Conservation (phyloP, 2,888 invertebrate genomes). For the Chrysodeixis includens region DNA sequence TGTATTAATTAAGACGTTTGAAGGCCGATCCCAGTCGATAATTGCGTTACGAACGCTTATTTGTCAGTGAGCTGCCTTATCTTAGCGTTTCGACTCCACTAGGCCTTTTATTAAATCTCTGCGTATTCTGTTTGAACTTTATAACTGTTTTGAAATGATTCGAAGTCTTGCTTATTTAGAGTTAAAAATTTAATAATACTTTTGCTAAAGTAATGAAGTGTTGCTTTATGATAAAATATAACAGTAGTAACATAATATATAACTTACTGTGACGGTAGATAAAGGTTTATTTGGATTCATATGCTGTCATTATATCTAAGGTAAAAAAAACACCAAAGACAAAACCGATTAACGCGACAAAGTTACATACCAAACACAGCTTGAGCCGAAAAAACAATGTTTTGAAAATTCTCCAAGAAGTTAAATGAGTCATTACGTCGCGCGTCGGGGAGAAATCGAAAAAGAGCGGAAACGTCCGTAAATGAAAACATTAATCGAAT, state of each 20-base stretch:
- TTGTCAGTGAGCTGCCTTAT: constrained; percentile 32
- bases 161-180: constrained; percentile 24
- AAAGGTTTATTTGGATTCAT: not conserved
- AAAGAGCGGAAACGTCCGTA: constrained; percentile 56
- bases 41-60: constrained; percentile 59
- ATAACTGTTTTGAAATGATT: constrained; percentile 14
- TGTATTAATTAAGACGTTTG: constrained; percentile 59
- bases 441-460: constrained; percentile 57
- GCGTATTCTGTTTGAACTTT: constrained; percentile 23
- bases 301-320: not conserved
- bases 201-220: constrained; percentile 9
- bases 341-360: constrained; percentile 33
- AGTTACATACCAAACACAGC: constrained; percentile 44
- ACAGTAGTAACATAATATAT: too few species aligned
- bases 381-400: constrained; percentile 44
- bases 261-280: too few species aligned
- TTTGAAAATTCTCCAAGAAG: constrained; percentile 50
- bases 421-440: constrained; percentile 64
- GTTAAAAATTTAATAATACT: constrained; percentile 24
- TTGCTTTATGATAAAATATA: too few species aligned
- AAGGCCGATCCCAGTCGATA: constrained; percentile 49
- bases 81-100: constrained; percentile 30
- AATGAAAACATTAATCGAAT: constrained; percentile 78
- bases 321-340: constrained; percentile 12
- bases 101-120: constrained; percentile 25